These are phyloP conservation scores for Eucriotettix oculatus DNA, from an alignment of 2,888 invertebrate genomes.

Conservation along the genomic window DNA sequence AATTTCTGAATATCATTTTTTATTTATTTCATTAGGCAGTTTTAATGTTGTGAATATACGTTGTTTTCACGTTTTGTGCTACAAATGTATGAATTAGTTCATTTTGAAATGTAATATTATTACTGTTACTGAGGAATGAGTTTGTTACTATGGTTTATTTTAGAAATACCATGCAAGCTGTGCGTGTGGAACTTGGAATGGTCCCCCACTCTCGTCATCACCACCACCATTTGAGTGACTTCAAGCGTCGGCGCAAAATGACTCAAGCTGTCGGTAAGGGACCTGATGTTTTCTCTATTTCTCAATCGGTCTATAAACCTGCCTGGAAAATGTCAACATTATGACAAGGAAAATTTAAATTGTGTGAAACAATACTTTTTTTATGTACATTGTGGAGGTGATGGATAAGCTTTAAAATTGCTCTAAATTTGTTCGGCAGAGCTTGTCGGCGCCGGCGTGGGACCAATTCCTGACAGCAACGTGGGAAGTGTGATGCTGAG, in stretches of 20 bases:
- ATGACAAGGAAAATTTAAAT: no score
- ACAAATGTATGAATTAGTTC: not conserved
- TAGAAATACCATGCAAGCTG: constrained; percentile 10
- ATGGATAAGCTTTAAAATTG: not conserved
- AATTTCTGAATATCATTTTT: no score
- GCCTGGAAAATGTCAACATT: not conserved
- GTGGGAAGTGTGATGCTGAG: constrained; percentile 9
- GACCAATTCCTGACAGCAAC: constrained; percentile 9
- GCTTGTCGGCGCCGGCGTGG: not conserved
- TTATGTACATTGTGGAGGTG: not conserved
- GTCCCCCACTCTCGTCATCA: not conserved
- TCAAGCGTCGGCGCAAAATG: constrained; percentile 10
- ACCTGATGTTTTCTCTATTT: no score
- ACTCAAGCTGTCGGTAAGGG: not conserved
- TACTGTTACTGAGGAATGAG: not conserved
- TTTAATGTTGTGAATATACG: not conserved
- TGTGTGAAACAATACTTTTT: not conserved
- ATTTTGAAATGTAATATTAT: not conserved
- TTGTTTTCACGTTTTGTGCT: not conserved
- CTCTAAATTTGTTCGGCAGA: not conserved
- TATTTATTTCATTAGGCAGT: not conserved
- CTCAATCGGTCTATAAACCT: not conserved
- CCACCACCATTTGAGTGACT: constrained; percentile 9
- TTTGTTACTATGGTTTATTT: not conserved
- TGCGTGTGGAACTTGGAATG: constrained; percentile 7